Evolutionary conservation across 2,797 vertebrate genomes (phyloP).

Genomic region (Enteromius afrohamiltoni): DNA sequence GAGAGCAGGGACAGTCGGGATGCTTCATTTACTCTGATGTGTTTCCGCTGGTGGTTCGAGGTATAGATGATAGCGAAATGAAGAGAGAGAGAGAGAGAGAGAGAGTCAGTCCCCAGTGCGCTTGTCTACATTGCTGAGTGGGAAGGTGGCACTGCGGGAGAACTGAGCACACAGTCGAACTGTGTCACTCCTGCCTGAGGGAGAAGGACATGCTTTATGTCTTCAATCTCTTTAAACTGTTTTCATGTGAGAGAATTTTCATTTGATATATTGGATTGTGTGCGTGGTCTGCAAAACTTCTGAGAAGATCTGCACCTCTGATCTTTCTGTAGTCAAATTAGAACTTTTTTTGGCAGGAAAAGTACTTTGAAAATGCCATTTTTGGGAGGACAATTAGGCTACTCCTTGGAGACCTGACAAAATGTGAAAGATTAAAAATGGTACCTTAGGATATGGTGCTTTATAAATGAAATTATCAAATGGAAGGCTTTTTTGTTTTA

Average conservation of each 20-base stretch:
- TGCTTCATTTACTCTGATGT: conserved; percentile 42
- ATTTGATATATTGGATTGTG: conserved; percentile 63
- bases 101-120: not conserved
- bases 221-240: conserved; percentile 54
- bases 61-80: conserved; percentile 34
- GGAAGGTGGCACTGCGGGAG: conserved; percentile 29
- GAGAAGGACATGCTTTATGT: conserved; percentile 29
- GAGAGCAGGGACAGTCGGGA: conserved; percentile 21
- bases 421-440: conserved; percentile 24
- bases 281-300: conserved; percentile 52
- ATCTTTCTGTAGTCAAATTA: conserved; percentile 49
- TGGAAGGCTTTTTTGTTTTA: conserved; percentile 14
- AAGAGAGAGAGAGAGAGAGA: conserved; percentile 44
- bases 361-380: conserved; percentile 3
- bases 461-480: conserved; percentile 31
- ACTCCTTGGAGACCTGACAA: conserved; percentile 12
- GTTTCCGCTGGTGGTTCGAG: conserved; percentile 32
- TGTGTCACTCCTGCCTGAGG: conserved; percentile 11
- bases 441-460: conserved; percentile 21
- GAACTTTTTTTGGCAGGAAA: conserved; percentile 11
- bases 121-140: conserved; percentile 33
- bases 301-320: conserved; percentile 49
- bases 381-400: conserved; percentile 28
- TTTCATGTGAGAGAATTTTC: conserved; percentile 56
- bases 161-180: conserved; percentile 1